Percentiles rank a stretch among this genome's conserved stretches.
These are phyloP conservation scores for Oscheius sp. DNA, from an alignment of 1,140 invertebrate genomes.

Conservation along the genomic window DNA sequence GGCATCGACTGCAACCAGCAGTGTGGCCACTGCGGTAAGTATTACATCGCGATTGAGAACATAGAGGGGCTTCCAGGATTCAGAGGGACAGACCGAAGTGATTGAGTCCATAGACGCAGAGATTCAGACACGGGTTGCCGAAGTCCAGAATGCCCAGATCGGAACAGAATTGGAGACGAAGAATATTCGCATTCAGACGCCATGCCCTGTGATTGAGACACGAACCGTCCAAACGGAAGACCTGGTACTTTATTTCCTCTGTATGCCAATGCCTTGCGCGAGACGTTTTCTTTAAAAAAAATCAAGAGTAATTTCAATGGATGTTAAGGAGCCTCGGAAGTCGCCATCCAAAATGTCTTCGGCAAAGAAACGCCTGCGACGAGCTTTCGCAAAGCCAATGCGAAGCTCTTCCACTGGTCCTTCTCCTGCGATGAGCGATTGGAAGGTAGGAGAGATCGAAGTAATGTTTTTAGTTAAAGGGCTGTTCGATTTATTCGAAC, in stretches of 20 bases:
- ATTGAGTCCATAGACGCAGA: slow-evolving; percentile 44
- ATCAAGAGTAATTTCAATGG: not conserved
- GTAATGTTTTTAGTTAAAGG: no score
- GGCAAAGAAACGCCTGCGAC: slow-evolving; percentile 40
- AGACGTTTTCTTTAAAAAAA: no score
- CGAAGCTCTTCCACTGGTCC: not conserved
- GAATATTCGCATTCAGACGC: slow-evolving; percentile 55
- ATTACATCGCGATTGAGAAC: no score
- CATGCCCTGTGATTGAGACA: slow-evolving; percentile 43
- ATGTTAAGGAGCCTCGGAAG: slow-evolving; percentile 5
- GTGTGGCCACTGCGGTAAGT: not conserved
- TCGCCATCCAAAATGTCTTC: slow-evolving; percentile 42
- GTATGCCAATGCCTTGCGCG: not conserved
- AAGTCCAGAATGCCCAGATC: slow-evolving; percentile 49
- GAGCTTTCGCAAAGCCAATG: slow-evolving; percentile 34
- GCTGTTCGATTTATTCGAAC: no score
- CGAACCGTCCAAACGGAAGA: slow-evolving; percentile 43
- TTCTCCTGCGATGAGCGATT: slow-evolving; percentile 38
- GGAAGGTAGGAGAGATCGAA: slow-evolving; percentile 30
- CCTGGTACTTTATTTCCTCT: slow-evolving; percentile 9
- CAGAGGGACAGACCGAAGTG: slow-evolving; percentile 50
- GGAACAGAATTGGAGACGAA: slow-evolving; percentile 44
- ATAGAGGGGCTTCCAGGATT: slow-evolving; percentile 18
- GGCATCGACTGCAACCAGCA: slow-evolving; percentile 31
- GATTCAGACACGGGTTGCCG: slow-evolving; percentile 53